Conservation (phyloP, 2,888 invertebrate genomes). For the Rhingia rostrata region DNA sequence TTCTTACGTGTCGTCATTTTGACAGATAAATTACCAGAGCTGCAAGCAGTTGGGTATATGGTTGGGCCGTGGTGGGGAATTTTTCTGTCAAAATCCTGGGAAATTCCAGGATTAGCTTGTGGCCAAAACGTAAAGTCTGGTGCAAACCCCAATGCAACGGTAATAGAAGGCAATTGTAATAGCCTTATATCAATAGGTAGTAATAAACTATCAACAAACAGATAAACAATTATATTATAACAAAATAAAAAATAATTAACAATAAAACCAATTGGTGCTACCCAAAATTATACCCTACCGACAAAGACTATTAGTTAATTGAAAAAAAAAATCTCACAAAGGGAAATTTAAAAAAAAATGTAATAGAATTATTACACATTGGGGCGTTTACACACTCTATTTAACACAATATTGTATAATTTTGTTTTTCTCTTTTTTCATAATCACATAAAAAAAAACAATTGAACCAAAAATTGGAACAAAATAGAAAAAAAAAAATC, state of each 20-base stretch:
- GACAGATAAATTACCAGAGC: too few relatives aligned
- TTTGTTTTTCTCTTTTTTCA: conserved; percentile 29
- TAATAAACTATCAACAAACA: too few relatives aligned
- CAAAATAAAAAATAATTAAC: neutral
- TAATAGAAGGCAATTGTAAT: too few relatives aligned
- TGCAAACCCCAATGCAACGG: too few relatives aligned
- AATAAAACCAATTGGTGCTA: neutral
- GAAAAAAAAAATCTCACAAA: neutral
- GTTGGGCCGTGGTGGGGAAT: too few relatives aligned
- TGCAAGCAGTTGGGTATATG: too few relatives aligned
- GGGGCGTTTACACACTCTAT: conserved; percentile 69
- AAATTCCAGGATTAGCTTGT: too few relatives aligned
- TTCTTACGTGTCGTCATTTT: too few relatives aligned
- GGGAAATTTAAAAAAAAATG: conserved; percentile 38
- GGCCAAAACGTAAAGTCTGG: too few relatives aligned
- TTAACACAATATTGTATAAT: conserved; percentile 32
- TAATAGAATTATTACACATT: conserved; percentile 26
- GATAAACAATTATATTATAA: too few relatives aligned
- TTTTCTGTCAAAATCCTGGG: too few relatives aligned
- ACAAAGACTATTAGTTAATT: neutral
- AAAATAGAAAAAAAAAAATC: neutral
- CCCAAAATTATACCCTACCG: neutral
- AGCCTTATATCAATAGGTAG: too few relatives aligned
- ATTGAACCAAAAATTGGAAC: neutral
- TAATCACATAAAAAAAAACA: conserved; percentile 14